phyloP scores from a whole-genome alignment of 2,888 invertebrate genomes.

The Brenthis hecate region DNA sequence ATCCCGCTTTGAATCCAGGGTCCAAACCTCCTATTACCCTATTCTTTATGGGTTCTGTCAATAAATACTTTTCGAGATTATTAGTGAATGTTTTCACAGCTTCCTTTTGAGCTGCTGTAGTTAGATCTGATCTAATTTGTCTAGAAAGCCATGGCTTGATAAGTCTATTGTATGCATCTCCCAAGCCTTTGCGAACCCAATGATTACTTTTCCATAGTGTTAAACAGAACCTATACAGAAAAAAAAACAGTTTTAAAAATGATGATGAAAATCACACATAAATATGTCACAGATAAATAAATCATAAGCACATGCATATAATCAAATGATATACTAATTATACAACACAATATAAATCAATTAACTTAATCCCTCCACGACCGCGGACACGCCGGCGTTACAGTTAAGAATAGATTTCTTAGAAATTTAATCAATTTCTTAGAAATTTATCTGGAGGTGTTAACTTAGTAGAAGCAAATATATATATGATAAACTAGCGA shows the following conservation, averaged over 20 bases:
- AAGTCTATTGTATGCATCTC: constrained; percentile 71
- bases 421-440: no score
- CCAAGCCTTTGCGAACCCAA: constrained; percentile 70
- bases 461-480: no score
- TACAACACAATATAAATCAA: no score
- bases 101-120: constrained; percentile 88
- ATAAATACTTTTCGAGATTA: constrained; percentile 91
- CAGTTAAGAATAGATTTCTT: no score
- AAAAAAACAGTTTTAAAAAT: background rate
- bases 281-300: background rate
- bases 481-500: no score
- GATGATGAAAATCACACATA: background rate
- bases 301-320: background rate
- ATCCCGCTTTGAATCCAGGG: constrained; percentile 94
- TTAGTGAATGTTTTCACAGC: constrained; percentile 92
- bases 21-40: constrained; percentile 92
- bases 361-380: no score
- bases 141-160: constrained; percentile 85
- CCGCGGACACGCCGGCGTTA: no score
- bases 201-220: constrained; percentile 64
- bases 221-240: constrained; percentile 60
- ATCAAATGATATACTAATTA: no score
- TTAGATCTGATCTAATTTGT: constrained; percentile 88
- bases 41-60: constrained; percentile 91
- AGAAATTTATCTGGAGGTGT: no score